Percentiles rank a stretch among this genome's conserved stretches.
phyloP scores from a whole-genome alignment of 2,888 invertebrate genomes.

The Eupithecia abbreviata region DNA sequence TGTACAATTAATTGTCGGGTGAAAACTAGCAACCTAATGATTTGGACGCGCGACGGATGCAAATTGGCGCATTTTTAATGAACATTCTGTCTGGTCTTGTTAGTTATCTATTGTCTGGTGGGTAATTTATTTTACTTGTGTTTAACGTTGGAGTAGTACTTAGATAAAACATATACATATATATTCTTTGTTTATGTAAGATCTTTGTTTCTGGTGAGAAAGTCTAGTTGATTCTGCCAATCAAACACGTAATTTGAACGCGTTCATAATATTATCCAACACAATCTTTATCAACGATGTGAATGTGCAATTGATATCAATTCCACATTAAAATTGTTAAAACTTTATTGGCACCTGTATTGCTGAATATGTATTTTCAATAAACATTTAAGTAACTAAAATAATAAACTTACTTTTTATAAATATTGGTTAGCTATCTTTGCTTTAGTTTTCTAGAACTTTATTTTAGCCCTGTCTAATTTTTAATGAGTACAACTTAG shows the following conservation, averaged over 20 bases:
- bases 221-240: not conserved
- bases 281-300: too few relatives aligned
- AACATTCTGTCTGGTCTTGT: conserved; percentile 20
- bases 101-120: conserved; percentile 2
- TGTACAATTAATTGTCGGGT: conserved; percentile 39
- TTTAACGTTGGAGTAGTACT: not conserved
- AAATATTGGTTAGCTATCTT: not conserved
- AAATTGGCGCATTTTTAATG: conserved; percentile 37
- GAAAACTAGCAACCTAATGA: conserved; percentile 35
- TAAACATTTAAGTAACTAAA: too few relatives aligned
- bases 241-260: not conserved
- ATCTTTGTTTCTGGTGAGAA: not conserved
- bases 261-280: not conserved
- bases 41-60: conserved; percentile 37
- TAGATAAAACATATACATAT: not conserved
- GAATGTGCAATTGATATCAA: not conserved
- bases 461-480: not conserved
- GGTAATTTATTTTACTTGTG: not conserved
- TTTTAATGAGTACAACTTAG: not conserved
- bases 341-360: not conserved
- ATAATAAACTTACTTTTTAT: too few relatives aligned
- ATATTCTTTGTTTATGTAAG: not conserved
- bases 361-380: not conserved
- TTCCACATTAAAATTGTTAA: not conserved
- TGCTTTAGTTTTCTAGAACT: not conserved